These are phyloP conservation scores for Rhinichthys klamathensis DNA, from an alignment of 2,113 vertebrate genomes.

Conservation along the genomic window DNA sequence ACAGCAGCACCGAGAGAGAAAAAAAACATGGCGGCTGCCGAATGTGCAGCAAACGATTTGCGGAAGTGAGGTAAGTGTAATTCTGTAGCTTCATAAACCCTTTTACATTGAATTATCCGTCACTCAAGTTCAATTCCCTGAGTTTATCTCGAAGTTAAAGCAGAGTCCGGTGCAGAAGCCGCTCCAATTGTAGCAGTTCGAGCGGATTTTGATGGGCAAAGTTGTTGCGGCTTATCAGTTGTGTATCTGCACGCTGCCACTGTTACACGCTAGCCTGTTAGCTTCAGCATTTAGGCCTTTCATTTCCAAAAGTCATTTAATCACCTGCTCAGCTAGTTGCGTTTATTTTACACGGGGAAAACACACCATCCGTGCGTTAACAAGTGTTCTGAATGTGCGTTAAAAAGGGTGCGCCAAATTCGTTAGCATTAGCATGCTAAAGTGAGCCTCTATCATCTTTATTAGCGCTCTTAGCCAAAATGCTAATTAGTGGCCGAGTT, in stretches of 20 bases:
- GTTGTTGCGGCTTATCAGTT: constrained; percentile 66
- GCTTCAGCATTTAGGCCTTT: constrained; percentile 56
- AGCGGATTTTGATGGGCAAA: constrained; percentile 63
- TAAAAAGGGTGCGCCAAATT: constrained; percentile 13
- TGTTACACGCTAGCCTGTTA: constrained; percentile 71
- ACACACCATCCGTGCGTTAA: background rate
- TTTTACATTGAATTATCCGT: constrained; percentile 55
- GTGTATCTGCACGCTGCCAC: constrained; percentile 40
- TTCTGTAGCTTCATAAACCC: constrained; percentile 70
- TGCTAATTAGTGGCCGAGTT: constrained; percentile 34
- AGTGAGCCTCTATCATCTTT: background rate
- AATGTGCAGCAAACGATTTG: constrained; percentile 77
- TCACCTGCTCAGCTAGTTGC: constrained; percentile 30
- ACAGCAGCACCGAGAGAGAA: constrained; percentile 64
- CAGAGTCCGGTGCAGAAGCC: constrained; percentile 27
- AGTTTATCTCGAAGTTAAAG: constrained; percentile 42
- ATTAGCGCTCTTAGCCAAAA: constrained; percentile 25
- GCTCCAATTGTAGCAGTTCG: constrained; percentile 17
- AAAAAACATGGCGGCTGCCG: constrained; percentile 82
- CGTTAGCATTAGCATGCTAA: constrained; percentile 40
- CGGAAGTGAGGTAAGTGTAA: constrained; percentile 84
- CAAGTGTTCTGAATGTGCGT: background rate
- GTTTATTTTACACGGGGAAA: constrained; percentile 12
- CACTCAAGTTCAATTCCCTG: constrained; percentile 15
- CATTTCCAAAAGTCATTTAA: constrained; percentile 51